Base-by-base conservation (phyloP, 2,888 invertebrate genomes). In the Drosophila fulvimacula region DNA sequence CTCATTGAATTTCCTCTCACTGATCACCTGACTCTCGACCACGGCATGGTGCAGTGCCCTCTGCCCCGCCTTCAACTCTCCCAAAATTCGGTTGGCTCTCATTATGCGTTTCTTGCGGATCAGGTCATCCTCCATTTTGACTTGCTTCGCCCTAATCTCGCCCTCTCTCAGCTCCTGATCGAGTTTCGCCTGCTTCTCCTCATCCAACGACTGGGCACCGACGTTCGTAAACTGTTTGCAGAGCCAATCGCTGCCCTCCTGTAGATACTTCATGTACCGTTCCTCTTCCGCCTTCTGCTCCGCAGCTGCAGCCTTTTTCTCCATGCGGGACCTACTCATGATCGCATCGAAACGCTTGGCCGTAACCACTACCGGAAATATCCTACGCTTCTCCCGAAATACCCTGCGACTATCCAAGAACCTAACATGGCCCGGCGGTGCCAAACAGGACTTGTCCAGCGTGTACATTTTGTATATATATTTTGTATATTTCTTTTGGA, bases 71-170 rank as follows among this genome's bases (percentile, higher is more conserved):
- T 85, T 85, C 15, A 85, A 7, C 19, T 71, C 34, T 0, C 76
- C 46, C 21, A 89, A n/a, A 13, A 85, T 62, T 2, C 30, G 36
- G 6, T 76, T 75, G 5, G 84, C 84, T 7, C 87, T 53, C 1
- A 77, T 9, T 1, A 85, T 64, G 2, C 89, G 81, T 7, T 70
- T 72, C 21, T 81, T 86, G 6, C 84, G 84, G 3, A 44, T 6
- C 0, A 60, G 58, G 4, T 77, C 81, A 0, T 69, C 71, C 34
- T 55, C 55, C 9, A 41, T 32, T 5, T 41, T 41, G 7, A 59
- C 46, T 19, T 71, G 56, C 3, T 60, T 63, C 4, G 44, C 57
- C 9, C 38, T 21, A 6, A 77, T 57, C 30, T 48, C 73, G 5
- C 51, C 56, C 15, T 60, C 77, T 2, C 0, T 34, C 1, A 49